Percentiles rank a stretch among this genome's conserved stretches.
These are phyloP conservation scores for Astyanax mexicanus DNA, from an alignment of 2,797 vertebrate genomes.

Conservation along the genomic window DNA sequence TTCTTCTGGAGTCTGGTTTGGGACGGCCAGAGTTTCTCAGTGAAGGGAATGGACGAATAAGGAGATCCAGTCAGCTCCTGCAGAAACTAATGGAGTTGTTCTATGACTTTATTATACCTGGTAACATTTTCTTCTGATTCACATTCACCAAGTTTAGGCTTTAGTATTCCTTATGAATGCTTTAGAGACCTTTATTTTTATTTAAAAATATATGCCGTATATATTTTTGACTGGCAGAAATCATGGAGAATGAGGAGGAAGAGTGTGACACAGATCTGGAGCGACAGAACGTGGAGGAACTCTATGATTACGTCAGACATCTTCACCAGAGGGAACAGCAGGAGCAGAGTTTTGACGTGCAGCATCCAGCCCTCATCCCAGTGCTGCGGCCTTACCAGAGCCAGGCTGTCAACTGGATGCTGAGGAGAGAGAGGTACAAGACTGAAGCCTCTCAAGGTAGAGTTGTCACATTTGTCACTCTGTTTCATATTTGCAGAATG, in stretches of 20 bases:
- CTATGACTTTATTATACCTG: slow-evolving; percentile 90
- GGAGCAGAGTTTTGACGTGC: slow-evolving; percentile 80
- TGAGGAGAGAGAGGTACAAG: slow-evolving; percentile 83
- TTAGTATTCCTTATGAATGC: background rate
- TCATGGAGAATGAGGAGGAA: slow-evolving; percentile 88
- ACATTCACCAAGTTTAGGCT: background rate
- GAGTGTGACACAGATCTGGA: slow-evolving; percentile 91
- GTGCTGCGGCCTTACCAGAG: slow-evolving; percentile 91
- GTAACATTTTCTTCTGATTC: slow-evolving; percentile 68
- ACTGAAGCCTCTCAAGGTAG: slow-evolving; percentile 70
- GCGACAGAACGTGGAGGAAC: slow-evolving; percentile 94
- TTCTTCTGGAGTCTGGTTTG: slow-evolving; percentile 88
- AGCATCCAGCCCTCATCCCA: slow-evolving; percentile 90
- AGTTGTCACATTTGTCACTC: background rate
- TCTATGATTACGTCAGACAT: slow-evolving; percentile 91
- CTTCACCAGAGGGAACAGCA: slow-evolving; percentile 72
- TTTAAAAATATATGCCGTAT: background rate
- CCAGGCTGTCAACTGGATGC: slow-evolving; percentile 98
- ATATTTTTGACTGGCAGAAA: slow-evolving; percentile 74
- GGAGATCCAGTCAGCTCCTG: slow-evolving; percentile 91
- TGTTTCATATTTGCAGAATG: background rate
- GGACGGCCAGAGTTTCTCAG: slow-evolving; percentile 91
- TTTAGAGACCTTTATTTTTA: background rate
- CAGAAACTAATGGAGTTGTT: slow-evolving; percentile 96
- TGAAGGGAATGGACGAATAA: slow-evolving; percentile 89